A percentile compares a stretch with the other conserved stretches of the same genome.
Evolutionary conservation across 2,113 vertebrate genomes (phyloP).

Genomic region (Delphinapterus leucas): DNA sequence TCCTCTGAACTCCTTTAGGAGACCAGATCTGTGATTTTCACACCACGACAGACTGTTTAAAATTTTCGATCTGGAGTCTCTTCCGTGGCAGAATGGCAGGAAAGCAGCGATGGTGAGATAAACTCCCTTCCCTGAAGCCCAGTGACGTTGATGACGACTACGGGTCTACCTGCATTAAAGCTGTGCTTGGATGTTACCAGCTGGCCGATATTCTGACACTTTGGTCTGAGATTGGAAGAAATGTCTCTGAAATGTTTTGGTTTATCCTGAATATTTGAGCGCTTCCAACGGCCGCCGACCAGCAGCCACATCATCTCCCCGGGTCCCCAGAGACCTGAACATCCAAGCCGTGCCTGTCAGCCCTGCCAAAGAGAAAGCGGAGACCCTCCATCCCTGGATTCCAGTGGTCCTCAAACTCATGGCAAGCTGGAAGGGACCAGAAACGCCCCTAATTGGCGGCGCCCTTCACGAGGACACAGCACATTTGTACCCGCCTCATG

Average conservation of each 20-base stretch:
- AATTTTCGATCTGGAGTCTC: background rate
- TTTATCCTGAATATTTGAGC: background rate
- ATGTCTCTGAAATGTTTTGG: background rate
- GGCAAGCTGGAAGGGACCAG: background rate
- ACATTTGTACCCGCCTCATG: background rate
- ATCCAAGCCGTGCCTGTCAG: background rate
- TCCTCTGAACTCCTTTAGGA: background rate
- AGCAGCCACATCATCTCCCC: background rate
- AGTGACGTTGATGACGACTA: background rate
- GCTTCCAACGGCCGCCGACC: background rate
- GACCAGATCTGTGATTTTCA: background rate
- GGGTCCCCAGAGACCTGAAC: background rate
- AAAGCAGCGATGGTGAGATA: background rate
- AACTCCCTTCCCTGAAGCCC: background rate
- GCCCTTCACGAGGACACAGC: background rate
- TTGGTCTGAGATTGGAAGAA: background rate
- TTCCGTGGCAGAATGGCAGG: background rate
- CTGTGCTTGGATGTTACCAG: background rate
- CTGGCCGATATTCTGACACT: background rate
- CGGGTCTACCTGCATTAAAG: background rate
- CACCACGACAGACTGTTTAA: background rate
- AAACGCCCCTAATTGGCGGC: background rate
- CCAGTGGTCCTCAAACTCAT: background rate
- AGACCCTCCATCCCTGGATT: background rate
- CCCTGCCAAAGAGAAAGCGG: background rate